phyloP scores from a whole-genome alignment of 2,888 invertebrate genomes.

The Morpho helenor region DNA sequence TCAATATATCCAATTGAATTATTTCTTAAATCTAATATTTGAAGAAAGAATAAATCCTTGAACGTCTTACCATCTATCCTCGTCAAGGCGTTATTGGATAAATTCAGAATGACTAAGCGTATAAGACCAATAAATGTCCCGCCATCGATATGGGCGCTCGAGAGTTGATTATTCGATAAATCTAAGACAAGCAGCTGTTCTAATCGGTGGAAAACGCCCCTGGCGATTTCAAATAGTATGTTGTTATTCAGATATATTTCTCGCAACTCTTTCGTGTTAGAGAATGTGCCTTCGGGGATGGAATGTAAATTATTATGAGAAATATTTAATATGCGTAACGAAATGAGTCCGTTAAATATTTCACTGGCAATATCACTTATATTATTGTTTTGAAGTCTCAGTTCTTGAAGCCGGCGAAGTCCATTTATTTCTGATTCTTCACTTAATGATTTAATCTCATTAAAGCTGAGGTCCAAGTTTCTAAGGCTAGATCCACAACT shows the following conservation, averaged over 20 bases:
- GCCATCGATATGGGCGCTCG: slow-evolving; percentile 90
- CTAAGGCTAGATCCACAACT: slow-evolving; percentile 85
- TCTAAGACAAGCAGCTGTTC: slow-evolving; percentile 92
- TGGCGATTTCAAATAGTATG: slow-evolving; percentile 89
- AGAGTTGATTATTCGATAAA: slow-evolving; percentile 91
- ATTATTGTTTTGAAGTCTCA: slow-evolving; percentile 90
- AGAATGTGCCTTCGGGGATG: slow-evolving; percentile 90
- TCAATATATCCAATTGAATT: slow-evolving; percentile 93
- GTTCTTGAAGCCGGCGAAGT: slow-evolving; percentile 86
- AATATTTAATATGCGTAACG: slow-evolving; percentile 89
- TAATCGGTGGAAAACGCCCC: slow-evolving; percentile 89
- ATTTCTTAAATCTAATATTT: slow-evolving; percentile 91
- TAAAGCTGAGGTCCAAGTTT: slow-evolving; percentile 88
- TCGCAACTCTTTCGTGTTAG: slow-evolving; percentile 88
- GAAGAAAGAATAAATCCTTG: slow-evolving; percentile 91
- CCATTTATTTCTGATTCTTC: slow-evolving; percentile 88
- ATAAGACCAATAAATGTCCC: slow-evolving; percentile 92
- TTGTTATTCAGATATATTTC: slow-evolving; percentile 94
- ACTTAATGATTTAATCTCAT: slow-evolving; percentile 85
- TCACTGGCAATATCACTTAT: slow-evolving; percentile 88
- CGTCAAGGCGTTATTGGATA: slow-evolving; percentile 91
- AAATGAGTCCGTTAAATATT: slow-evolving; percentile 88
- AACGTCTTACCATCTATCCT: slow-evolving; percentile 91
- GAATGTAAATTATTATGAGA: slow-evolving; percentile 91
- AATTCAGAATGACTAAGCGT: slow-evolving; percentile 90